Evolutionary conservation across 64 coral and sea anemone genomes (phyloP).

Genomic region (Trachythela sp.): DNA sequence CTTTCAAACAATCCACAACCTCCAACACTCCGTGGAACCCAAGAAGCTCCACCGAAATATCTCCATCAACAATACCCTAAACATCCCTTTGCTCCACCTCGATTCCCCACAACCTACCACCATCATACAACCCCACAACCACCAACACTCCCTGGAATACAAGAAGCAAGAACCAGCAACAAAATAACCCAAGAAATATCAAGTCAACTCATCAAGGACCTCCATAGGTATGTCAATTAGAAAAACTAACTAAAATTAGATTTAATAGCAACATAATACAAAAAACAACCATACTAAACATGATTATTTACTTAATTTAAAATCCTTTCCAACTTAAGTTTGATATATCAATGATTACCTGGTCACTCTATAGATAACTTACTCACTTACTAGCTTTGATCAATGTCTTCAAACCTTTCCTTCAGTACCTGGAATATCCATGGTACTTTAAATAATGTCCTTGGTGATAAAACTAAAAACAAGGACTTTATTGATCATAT

Average conservation of each 20-base stretch:
- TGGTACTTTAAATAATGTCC: neutral
- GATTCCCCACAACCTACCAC: too few species aligned
- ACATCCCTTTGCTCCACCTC: too few species aligned
- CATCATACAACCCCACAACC: too few species aligned
- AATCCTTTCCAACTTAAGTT: neutral
- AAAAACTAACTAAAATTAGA: too few species aligned
- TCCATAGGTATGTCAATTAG: neutral
- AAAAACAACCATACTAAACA: too few species aligned
- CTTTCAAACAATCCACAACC: too few species aligned
- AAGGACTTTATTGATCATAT: neutral
- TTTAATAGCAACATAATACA: too few species aligned
- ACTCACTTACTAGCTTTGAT: neutral
- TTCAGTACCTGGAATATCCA: conserved; percentile 5
- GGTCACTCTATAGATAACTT: neutral
- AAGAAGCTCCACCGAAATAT: too few species aligned
- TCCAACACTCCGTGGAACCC: too few species aligned
- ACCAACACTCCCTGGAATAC: neutral
- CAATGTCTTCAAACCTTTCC: neutral
- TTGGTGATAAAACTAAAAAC: neutral
- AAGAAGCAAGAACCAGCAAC: too few species aligned
- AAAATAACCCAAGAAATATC: neutral
- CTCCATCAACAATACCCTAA: too few species aligned
- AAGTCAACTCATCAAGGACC: neutral
- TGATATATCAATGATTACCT: neutral
- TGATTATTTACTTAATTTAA: neutral